A percentile compares a stretch with the other conserved stretches of the same genome.
phyloP scores from a whole-genome alignment of 1,140 invertebrate genomes.

The Sitobion miscanthi region DNA sequence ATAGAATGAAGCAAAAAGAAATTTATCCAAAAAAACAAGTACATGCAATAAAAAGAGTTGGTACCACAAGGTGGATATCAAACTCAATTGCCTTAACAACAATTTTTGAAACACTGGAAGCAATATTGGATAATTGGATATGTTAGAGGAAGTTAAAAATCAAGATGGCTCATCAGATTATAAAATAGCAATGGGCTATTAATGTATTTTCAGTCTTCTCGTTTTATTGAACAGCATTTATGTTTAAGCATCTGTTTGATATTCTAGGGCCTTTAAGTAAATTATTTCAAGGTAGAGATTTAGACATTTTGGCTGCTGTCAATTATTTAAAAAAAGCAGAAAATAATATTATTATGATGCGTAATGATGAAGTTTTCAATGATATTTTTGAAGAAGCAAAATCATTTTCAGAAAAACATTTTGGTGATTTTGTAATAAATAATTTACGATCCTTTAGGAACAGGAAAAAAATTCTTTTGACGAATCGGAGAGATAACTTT shows the following conservation, averaged over 20 bases:
- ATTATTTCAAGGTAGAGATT: neutral
- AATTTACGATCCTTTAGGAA: too few species aligned
- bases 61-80: neutral
- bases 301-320: neutral
- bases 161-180: neutral
- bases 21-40: neutral
- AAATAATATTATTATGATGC: neutral
- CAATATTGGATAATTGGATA: neutral
- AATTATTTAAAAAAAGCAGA: constrained; percentile 1
- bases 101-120: neutral
- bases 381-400: too few species aligned
- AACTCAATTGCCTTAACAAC: neutral
- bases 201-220: neutral
- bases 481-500: neutral
- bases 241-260: neutral
- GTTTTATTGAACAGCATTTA: neutral
- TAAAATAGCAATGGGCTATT: neutral
- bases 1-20: neutral
- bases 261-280: neutral
- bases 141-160: neutral
- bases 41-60: neutral
- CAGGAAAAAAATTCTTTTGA: neutral
- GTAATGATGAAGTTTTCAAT: too few species aligned
- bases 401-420: too few species aligned
- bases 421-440: too few species aligned